A percentile compares a stretch with the other conserved stretches of the same genome.
These are phyloP conservation scores for Prochilodus magdalenae DNA, from an alignment of 2,113 vertebrate genomes.

Conservation along the genomic window DNA sequence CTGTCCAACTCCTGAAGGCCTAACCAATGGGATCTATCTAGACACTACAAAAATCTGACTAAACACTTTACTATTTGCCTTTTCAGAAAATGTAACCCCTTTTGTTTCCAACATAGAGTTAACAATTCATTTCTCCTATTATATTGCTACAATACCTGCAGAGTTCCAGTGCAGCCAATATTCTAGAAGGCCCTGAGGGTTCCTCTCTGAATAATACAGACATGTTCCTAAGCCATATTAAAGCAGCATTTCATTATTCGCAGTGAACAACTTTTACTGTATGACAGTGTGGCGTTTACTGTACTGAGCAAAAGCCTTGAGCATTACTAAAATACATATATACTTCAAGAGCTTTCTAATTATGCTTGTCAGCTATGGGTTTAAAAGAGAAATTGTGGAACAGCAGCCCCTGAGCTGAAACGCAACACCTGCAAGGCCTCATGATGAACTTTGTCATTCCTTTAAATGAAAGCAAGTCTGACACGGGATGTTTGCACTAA, in stretches of 20 bases:
- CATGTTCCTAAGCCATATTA: background rate
- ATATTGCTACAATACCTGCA: too few relatives aligned
- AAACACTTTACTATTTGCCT: too few relatives aligned
- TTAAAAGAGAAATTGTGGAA: background rate
- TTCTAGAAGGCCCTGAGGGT: too few relatives aligned
- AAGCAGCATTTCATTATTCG: background rate
- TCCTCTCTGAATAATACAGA: too few relatives aligned
- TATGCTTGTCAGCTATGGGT: constrained; percentile 33
- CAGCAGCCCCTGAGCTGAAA: constrained; percentile 19
- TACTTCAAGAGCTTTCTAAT: constrained; percentile 28
- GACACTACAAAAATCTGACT: too few relatives aligned
- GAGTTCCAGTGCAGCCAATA: too few relatives aligned
- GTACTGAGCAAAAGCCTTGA: background rate
- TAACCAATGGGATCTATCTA: too few relatives aligned
- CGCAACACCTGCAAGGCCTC: constrained; percentile 28
- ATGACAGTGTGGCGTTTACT: background rate
- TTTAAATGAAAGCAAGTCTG: constrained; percentile 38
- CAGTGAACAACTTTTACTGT: background rate
- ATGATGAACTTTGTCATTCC: constrained; percentile 30
- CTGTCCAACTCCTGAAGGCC: too few relatives aligned
- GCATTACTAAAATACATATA: constrained; percentile 23
- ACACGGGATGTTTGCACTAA: constrained; percentile 19
- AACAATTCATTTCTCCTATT: too few relatives aligned
- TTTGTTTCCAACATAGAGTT: too few relatives aligned
- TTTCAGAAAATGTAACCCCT: too few relatives aligned